A percentile compares a stretch with the other conserved stretches of the same genome.
Conservation (phyloP, 2,113 vertebrate species). For the sheep (Ovis aries) region DNA sequence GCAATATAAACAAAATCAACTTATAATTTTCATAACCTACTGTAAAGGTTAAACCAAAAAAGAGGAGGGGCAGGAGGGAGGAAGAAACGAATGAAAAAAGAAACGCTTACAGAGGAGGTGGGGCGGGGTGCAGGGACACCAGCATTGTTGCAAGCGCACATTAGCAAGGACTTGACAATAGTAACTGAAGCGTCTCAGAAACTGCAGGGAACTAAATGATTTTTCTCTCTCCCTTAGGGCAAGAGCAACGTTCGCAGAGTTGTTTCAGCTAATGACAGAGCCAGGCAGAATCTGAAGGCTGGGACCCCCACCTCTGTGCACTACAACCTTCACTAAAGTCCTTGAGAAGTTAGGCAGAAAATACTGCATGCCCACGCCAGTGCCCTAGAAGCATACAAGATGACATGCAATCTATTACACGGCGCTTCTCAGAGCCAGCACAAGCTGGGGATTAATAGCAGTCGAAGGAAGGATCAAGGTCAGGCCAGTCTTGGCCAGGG, state of each 20-base stretch:
- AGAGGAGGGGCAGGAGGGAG: background rate
- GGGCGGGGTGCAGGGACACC: background rate
- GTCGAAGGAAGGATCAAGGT: constrained; percentile 18
- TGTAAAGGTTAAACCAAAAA: background rate
- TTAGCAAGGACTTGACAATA: background rate
- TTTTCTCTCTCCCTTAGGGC: background rate
- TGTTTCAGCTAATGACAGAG: background rate
- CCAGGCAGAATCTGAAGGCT: background rate
- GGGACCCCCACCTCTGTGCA: background rate
- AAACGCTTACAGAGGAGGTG: background rate
- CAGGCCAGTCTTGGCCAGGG: background rate
- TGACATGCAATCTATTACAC: background rate
- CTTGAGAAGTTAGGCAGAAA: background rate
- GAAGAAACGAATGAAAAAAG: background rate
- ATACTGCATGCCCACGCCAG: background rate
- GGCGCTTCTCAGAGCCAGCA: background rate
- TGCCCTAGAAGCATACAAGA: background rate
- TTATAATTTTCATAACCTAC: background rate
- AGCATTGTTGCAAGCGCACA: accelerated
- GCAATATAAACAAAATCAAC: background rate
- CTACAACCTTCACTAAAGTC: background rate
- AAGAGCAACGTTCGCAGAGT: background rate
- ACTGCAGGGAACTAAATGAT: background rate
- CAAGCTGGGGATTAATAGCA: background rate
- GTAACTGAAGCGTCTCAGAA: background rate